Conservation (phyloP, 1,140 invertebrate species). For the Orius laevigatus region DNA sequence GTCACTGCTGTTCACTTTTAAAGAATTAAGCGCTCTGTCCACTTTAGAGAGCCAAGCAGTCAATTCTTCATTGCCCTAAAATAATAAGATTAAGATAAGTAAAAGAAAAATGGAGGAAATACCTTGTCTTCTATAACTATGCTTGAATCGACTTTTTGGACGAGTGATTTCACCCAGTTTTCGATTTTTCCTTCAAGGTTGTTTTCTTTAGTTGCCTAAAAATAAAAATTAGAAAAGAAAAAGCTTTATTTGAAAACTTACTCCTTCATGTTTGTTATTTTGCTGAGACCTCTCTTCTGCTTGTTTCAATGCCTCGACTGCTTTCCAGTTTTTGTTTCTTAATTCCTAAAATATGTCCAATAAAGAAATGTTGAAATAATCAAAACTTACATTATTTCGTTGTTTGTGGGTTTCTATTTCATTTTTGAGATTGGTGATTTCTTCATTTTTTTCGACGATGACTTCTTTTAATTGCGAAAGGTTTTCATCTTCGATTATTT, state of each 20-base stretch:
- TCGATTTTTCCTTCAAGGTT: neutral
- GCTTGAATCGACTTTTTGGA: slow-evolving; percentile 19
- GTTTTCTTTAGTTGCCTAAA: neutral
- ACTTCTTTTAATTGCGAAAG: too few relatives aligned
- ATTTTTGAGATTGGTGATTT: slow-evolving; percentile 30
- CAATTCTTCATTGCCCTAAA: slow-evolving; percentile 31
- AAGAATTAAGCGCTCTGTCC: slow-evolving; percentile 13
- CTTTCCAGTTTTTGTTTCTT: slow-evolving; percentile 72
- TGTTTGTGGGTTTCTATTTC: slow-evolving; percentile 47
- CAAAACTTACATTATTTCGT: slow-evolving; percentile 62
- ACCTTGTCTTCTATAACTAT: too few relatives aligned
- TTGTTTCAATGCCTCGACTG: slow-evolving; percentile 66
- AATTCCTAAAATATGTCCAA: slow-evolving; percentile 43
- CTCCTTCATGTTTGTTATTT: neutral
- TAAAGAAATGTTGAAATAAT: neutral
- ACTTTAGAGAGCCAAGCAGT: slow-evolving; percentile 31
- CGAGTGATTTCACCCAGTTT: neutral
- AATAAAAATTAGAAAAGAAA: neutral
- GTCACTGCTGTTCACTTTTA: slow-evolving; percentile 18
- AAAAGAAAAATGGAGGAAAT: neutral
- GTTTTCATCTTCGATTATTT: too few relatives aligned
- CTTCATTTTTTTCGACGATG: too few relatives aligned
- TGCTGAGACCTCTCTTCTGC: slow-evolving; percentile 38
- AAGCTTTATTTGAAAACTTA: neutral
- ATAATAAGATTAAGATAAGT: neutral